Base-by-base conservation (phyloP, 1,140 invertebrate genomes). In the Polypedilum vanderplanki region DNA sequence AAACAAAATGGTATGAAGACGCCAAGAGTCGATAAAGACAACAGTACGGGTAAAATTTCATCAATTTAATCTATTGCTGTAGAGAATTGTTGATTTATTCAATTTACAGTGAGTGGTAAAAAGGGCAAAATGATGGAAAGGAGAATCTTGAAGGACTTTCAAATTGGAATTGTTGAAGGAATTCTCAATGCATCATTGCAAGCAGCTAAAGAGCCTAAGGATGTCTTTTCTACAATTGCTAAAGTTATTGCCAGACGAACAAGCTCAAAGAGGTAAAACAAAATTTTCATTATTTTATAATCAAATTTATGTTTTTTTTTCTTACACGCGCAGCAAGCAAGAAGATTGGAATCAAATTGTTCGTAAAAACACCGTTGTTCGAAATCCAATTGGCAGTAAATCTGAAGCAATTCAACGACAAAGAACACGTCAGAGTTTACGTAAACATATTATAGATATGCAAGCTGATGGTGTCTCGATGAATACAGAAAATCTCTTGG, bases 291-390 rank as follows among this genome's bases (percentile, higher is more conserved):
- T 40, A 73, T 70, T 40, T 74, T 40, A 3, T 65, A 75, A 77
- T 46, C 75, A 46, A n/a, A 9, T 40, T 57, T 33, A 18, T 15
- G 76, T 7, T 76, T 74, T 40, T 73, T 75, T 64, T 33, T 75
- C 77, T 76, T 81, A 77, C 40, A 24, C 15, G 10, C 5, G 73
- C 12, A 87, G 85, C 76, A 88, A 87, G 78, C 90, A 90, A 80
- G 91, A 90, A 77, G 92, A 96, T 77, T 96, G 93, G 93, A 95
- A 95, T 80, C 89, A 89, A 1, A 82, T 92, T 75, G 93, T 93
- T 0, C 84, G 90, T 8, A 87, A 89, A 77, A 92, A 88, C 76
- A 91, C 90, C 0, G 78, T 87, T 0, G 84, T 83, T 0, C 82
- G 84, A 0, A 89, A 95, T 85, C 93, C 91, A 0, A 95, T 95